Conservation (phyloP, 2,888 invertebrate genomes). For the Cerceris rybyensis region DNA sequence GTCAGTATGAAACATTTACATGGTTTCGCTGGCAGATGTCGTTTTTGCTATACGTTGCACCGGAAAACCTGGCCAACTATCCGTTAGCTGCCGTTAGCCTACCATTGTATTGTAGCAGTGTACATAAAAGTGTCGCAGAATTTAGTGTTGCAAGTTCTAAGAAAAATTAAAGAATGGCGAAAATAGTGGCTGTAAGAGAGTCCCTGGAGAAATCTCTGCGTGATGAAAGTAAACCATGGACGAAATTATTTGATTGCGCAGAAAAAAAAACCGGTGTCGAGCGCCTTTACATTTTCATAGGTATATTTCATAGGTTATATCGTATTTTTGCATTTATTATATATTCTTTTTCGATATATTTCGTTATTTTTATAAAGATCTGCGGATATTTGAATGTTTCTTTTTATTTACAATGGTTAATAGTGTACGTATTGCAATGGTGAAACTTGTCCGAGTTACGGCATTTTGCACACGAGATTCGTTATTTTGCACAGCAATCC, state of each 20-base stretch:
- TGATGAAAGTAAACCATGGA: constrained; percentile 89
- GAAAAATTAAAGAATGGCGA: constrained; percentile 73
- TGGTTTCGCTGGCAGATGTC: no score
- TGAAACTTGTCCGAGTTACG: no score
- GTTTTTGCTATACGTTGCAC: no score
- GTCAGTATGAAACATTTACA: no score
- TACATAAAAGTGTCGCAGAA: no score
- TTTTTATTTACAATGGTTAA: not conserved
- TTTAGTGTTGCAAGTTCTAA: no score
- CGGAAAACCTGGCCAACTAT: no score
- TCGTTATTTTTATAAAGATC: not conserved
- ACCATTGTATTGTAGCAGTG: no score
- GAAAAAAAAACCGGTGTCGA: constrained; percentile 90
- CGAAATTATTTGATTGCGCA: constrained; percentile 85
- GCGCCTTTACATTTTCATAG: constrained; percentile 89
- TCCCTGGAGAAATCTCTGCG: constrained; percentile 85
- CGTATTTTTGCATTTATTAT: not conserved
- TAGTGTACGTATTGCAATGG: not conserved
- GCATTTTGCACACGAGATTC: no score
- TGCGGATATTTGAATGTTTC: not conserved
- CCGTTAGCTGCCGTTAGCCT: no score
- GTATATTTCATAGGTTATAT: constrained; percentile 83
- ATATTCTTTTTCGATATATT: not conserved
- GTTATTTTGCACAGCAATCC: no score
- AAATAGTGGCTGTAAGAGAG: constrained; percentile 84